Base-by-base conservation (phyloP, 2,797 vertebrate genomes). In the Atherinosoma microstoma region DNA sequence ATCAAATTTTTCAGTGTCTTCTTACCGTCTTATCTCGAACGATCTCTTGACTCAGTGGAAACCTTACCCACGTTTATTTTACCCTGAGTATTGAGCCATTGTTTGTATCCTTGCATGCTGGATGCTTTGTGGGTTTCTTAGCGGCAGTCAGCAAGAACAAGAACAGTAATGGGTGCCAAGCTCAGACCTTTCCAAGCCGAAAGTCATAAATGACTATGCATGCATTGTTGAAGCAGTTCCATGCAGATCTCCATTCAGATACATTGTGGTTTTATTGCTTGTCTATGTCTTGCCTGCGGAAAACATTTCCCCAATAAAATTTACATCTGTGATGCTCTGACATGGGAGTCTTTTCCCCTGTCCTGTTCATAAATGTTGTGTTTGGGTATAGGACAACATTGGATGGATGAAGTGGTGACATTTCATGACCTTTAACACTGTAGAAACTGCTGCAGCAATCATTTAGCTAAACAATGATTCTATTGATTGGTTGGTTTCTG, bases 261-360 rank as follows among this genome's bases (percentile, higher is more conserved):
- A 82, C 76, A 67, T 74, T 80, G 79, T 32, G 65, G 80, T 86
- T 90, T 84, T 87, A 80, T 79, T 84, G 87, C 86, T 87, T 89
- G 88, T 90, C 84, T 88, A 59, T 75, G 84, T 72, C 76, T 84
- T 82, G 78, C 70, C 87, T 61, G 27, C 80, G 75, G 83, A 80
- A 84, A 89, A 86, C 75, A 45, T 79, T 83, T 83, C 67, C 79
- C 67, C 76, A 84, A 85, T 80, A 87, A 89, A 85, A 84, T 89
- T 85, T 87, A 81, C 64, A 80, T 32, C 69, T 79, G 67, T 83
- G 64, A 67, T 45, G 67, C 64, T 85, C 68, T 80, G 73, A 61
- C 49, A 16, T 78, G 71, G 71, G 63, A 15, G 35, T 56, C 53
- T 78, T 80, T 87, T 81, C 78, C 67, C 70, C 67, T 20, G 30